Percentiles rank a stretch among this genome's conserved stretches.
phyloP scores from a whole-genome alignment of 2,888 invertebrate genomes.

The Aphodius granarius region DNA sequence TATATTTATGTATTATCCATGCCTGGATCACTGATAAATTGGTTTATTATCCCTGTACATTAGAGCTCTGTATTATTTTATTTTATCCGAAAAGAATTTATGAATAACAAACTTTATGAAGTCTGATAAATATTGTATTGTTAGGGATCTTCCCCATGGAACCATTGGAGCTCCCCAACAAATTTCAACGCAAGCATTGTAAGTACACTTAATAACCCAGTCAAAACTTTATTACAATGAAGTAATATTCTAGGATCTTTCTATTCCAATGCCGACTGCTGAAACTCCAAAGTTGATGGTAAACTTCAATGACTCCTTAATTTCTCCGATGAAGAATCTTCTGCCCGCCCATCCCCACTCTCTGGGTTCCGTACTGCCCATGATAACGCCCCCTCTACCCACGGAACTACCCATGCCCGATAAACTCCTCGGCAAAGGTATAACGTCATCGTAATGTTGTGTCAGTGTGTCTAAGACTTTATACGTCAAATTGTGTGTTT shows the following conservation, averaged over 20 bases:
- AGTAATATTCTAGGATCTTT: conserved; percentile 39
- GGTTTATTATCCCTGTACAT: too few relatives aligned
- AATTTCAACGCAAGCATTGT: conserved; percentile 30
- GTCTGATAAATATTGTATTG: conserved; percentile 18
- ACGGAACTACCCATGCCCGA: conserved; percentile 52
- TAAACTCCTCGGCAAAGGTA: conserved; percentile 49
- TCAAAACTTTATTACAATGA: neutral
- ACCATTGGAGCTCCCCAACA: conserved; percentile 31
- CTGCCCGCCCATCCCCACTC: conserved; percentile 41
- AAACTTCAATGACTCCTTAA: conserved; percentile 43
- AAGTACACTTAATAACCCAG: conserved; percentile 8
- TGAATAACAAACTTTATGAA: neutral
- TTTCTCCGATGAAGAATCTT: conserved; percentile 48
- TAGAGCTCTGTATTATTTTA: too few relatives aligned
- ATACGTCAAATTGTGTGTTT: neutral
- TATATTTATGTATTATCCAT: too few relatives aligned
- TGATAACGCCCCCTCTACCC: conserved; percentile 48
- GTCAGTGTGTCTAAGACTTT: neutral
- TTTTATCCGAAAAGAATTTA: too few relatives aligned
- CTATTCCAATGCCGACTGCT: conserved; percentile 47
- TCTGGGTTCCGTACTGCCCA: conserved; percentile 35
- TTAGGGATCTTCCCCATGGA: conserved; percentile 36
- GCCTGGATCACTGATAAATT: too few relatives aligned
- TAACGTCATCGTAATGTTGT: neutral
- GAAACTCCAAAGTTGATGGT: conserved; percentile 46